Evolutionary conservation across 2,797 vertebrate genomes (phyloP), one percentile per base, ranked within the genome.

Genomic region (Saguinus oedipus): DNA sequence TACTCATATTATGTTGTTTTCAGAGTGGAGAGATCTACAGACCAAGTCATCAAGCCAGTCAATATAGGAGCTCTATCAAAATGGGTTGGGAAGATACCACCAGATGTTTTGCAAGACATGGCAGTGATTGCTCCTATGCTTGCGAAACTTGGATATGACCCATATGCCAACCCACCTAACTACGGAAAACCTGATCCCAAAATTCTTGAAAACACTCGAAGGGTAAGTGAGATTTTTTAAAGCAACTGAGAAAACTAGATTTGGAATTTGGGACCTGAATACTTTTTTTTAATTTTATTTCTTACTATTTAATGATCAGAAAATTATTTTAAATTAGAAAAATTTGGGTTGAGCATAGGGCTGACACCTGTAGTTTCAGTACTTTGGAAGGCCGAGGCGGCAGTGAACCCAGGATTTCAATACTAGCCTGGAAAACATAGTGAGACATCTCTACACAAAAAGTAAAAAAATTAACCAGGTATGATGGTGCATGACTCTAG

Each of bases 31-130:
- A 98, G 99, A 96, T 99, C 99, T 70, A 99, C 99, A 76, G 99
- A 99, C 97, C 99, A 99, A 97, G 99, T 99, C 90, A 99, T 99
- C 98, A 99, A 99, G 95, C 99, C 99, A 0, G 99, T 99, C 96
- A 99, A 99, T 0, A 98, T 99, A 97, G 99, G 99, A 96, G 99
- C 99, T 0, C 98, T 99, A 93, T 99, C 99, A 33, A 99, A 99
- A 98, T 99, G 99, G 99, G 99, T 99, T 64, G 99, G 99, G 83
- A 99, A 99, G 98, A 99, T 99, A 90, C 99, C 99, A 0, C 96
- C 98, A 0, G 99, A 99, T 33, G 99, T 99, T 42, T 98, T 99
- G 96, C 98, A 99, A 95, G 99, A 99, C 97, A 99, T 99, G 99
- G 98, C 99, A 0, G 99, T 98, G 96, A 99, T 99, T 4, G 99